Percentiles rank a stretch among this genome's conserved stretches.
Conservation (phyloP, 2,797 vertebrate species). For the Uromys caudimaculatus region DNA sequence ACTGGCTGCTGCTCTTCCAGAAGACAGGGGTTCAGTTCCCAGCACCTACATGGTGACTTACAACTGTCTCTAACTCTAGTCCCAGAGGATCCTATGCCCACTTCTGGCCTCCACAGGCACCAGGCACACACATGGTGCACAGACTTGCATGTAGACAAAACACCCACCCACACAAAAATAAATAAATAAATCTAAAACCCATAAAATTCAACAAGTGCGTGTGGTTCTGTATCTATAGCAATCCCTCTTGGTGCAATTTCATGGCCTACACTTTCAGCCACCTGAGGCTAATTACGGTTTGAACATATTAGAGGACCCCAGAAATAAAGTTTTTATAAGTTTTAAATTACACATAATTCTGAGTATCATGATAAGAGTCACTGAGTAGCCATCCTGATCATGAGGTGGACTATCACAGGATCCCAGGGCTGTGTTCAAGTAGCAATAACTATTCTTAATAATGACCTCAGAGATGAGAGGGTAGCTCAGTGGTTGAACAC, state of each 20-base stretch:
- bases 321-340: background rate
- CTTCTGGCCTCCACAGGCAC: background rate
- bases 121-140: background rate
- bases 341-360: background rate
- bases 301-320: background rate
- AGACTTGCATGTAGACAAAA: background rate
- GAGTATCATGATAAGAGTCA: background rate
- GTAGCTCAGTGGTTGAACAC: background rate
- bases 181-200: conserved; percentile 3
- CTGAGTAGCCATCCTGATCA: background rate
- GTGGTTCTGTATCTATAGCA: background rate
- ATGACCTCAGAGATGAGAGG: background rate
- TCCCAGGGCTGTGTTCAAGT: background rate
- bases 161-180: background rate
- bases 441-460: background rate
- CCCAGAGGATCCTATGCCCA: background rate
- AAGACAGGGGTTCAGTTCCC: background rate
- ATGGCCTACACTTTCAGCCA: background rate
- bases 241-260: background rate
- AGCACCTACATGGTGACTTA: background rate
- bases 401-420: background rate
- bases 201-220: background rate
- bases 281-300: background rate
- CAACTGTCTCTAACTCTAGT: background rate
- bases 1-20: background rate